A percentile compares a stretch with the other conserved stretches of the same genome.
phyloP scores from a whole-genome alignment of 2,888 invertebrate species.

The Callimorpha dominula region DNA sequence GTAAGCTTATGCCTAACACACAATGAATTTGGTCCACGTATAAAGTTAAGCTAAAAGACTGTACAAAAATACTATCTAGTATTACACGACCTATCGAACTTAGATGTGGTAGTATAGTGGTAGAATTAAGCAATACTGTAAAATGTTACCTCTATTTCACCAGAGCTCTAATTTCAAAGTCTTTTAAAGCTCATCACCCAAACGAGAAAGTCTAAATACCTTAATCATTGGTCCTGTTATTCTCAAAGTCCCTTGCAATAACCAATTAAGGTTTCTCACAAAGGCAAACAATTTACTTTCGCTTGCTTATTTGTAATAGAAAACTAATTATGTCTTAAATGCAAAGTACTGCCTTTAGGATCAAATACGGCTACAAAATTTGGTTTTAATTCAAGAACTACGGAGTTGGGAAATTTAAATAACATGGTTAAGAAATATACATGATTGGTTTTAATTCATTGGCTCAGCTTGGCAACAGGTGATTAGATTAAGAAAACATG shows the following conservation, averaged over 20 bases:
- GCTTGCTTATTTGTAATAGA: constrained; percentile 40
- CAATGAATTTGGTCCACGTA: too few species aligned
- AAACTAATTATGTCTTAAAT: constrained; percentile 50
- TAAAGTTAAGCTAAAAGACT: too few species aligned
- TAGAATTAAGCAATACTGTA: neutral
- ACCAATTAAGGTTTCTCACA: constrained; percentile 27
- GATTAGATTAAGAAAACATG: neutral
- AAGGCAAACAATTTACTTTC: constrained; percentile 40
- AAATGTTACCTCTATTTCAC: neutral
- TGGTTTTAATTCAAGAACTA: constrained; percentile 30
- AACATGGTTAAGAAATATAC: neutral
- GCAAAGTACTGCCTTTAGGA: constrained; percentile 40
- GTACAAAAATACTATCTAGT: too few species aligned
- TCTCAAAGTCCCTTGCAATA: constrained; percentile 15
- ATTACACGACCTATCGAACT: too few species aligned
- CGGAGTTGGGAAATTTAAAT: constrained; percentile 29
- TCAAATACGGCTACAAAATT: constrained; percentile 36
- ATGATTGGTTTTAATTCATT: neutral
- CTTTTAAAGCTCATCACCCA: neutral
- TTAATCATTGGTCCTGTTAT: constrained; percentile 8
- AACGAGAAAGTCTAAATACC: constrained; percentile 9
- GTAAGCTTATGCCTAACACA: too few species aligned
- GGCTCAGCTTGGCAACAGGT: neutral
- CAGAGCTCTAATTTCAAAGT: neutral
- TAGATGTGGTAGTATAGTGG: too few species aligned